Evolutionary conservation across 1,140 invertebrate genomes (phyloP).

Genomic region (Octopus bimaculoides): DNA sequence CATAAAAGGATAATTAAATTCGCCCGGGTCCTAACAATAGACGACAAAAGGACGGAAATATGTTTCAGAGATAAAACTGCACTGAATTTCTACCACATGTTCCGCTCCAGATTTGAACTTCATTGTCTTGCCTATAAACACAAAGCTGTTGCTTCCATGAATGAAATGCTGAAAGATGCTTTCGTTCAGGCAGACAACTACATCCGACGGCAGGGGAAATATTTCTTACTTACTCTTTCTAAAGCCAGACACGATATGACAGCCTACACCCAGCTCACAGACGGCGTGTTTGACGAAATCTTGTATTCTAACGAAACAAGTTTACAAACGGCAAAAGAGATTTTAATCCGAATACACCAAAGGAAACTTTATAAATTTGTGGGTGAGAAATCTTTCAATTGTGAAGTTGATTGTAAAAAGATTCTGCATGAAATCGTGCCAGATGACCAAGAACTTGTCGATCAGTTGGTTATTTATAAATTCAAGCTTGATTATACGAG

Average conservation of each 20-base stretch:
- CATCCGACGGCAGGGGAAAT: constrained; percentile 16
- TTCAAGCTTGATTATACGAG: neutral
- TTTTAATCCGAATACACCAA: constrained; percentile 27
- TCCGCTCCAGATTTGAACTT: constrained; percentile 55
- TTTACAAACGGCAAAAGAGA: constrained; percentile 25
- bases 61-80: constrained; percentile 58
- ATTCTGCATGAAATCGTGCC: neutral
- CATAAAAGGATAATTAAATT: constrained; percentile 55
- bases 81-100: constrained; percentile 58
- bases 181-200: constrained; percentile 27
- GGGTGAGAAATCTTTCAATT: constrained; percentile 18
- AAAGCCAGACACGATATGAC: constrained; percentile 42
- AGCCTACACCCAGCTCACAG: constrained; percentile 41
- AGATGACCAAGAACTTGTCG: neutral
- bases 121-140: constrained; percentile 62
- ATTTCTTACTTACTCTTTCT: constrained; percentile 9
- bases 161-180: constrained; percentile 55
- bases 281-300: constrained; percentile 32
- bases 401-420: neutral
- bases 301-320: constrained; percentile 25
- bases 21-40: constrained; percentile 49
- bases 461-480: neutral
- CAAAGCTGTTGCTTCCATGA: constrained; percentile 55
- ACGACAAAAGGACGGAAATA: constrained; percentile 50
- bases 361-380: constrained; percentile 38